Evolutionary conservation across 2,113 vertebrate genomes (phyloP).

Genomic region (Amphilophus citrinellus): DNA sequence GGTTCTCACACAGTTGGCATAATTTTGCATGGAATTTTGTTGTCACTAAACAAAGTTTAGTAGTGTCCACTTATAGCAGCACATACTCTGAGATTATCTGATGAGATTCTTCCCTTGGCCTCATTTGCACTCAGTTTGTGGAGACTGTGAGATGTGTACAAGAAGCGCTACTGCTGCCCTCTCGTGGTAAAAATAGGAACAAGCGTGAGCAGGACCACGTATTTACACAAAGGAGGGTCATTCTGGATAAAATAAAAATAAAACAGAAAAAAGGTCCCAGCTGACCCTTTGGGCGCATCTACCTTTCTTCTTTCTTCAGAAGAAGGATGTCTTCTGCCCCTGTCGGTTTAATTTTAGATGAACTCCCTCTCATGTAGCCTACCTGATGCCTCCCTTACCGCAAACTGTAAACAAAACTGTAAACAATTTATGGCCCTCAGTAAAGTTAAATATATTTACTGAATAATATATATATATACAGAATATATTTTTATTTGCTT

Average conservation of each 20-base stretch:
- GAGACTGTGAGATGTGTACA: background rate
- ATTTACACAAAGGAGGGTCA: background rate
- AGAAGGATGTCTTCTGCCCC: too few species aligned
- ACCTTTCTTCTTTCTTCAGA: too few species aligned
- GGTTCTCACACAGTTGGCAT: conserved; percentile 41
- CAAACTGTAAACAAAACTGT: too few species aligned
- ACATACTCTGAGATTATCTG: conserved; percentile 62
- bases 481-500: too few species aligned
- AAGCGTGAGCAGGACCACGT: background rate
- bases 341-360: too few species aligned
- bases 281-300: background rate
- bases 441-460: too few species aligned
- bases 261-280: background rate
- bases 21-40: conserved; percentile 52
- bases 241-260: background rate
- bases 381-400: too few species aligned
- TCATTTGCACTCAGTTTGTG: conserved; percentile 60
- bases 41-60: conserved; percentile 53
- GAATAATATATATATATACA: too few species aligned
- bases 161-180: conserved; percentile 28
- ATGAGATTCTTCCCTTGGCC: conserved; percentile 65
- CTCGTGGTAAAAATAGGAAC: conserved; percentile 30
- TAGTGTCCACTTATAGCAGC: conserved; percentile 61
- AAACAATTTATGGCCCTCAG: too few species aligned
- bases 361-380: too few species aligned